phyloP scores from a whole-genome alignment of 2,888 invertebrate genomes.

The Strigamia crassipes region DNA sequence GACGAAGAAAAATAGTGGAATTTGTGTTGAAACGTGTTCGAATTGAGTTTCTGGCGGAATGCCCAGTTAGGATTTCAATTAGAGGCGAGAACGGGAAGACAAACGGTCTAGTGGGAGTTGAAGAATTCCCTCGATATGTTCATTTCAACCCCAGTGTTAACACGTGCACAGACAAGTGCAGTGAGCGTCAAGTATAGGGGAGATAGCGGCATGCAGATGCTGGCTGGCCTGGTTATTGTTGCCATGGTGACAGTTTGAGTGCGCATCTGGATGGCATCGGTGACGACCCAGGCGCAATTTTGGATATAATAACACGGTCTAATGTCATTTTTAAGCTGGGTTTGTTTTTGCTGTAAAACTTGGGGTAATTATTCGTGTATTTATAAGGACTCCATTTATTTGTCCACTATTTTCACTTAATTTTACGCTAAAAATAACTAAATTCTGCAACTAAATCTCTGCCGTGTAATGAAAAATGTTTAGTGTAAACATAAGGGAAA shows the following conservation, averaged over 20 bases:
- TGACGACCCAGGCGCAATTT: not conserved
- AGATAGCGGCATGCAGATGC: not conserved
- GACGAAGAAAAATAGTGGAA: not conserved
- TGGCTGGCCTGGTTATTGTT: not conserved
- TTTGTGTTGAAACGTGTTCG: too few relatives aligned
- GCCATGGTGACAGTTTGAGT: not conserved
- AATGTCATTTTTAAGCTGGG: not conserved
- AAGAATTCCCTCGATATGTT: not conserved
- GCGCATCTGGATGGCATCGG: not conserved
- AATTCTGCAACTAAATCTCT: too few relatives aligned
- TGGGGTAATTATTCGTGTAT: too few relatives aligned
- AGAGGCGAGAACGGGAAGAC: not conserved
- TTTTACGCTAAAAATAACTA: too few relatives aligned
- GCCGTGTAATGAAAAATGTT: too few relatives aligned
- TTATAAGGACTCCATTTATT: too few relatives aligned
- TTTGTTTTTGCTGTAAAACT: not conserved
- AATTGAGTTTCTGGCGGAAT: too few relatives aligned
- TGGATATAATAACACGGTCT: not conserved
- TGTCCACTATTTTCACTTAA: too few relatives aligned
- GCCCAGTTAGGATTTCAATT: not conserved
- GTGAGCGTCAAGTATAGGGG: not conserved
- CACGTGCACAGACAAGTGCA: not conserved
- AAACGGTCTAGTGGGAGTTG: not conserved
- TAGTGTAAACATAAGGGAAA: too few relatives aligned
- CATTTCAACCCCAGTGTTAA: not conserved